phyloP scores from a whole-genome alignment of 2,888 invertebrate genomes.

The Andrena trimmerana region DNA sequence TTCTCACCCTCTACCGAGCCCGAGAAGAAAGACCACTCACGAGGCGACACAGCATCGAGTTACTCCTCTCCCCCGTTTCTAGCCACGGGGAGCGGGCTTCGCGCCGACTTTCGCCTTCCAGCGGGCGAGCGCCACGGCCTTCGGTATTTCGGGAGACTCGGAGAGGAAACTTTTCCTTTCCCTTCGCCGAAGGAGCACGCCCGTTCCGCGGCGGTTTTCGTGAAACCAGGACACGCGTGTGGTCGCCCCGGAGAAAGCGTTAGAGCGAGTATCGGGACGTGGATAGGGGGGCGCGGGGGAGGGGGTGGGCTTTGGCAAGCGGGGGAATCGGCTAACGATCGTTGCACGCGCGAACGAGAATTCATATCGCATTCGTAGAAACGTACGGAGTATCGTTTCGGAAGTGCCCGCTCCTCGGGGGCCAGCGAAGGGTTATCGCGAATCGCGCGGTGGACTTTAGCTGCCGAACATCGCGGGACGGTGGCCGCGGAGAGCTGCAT shows the following conservation, averaged over 20 bases:
- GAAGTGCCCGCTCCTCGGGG: slow-evolving; percentile 52
- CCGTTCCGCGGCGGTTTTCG: slow-evolving; percentile 45
- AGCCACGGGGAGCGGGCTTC: slow-evolving; percentile 23
- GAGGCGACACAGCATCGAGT: slow-evolving; percentile 65
- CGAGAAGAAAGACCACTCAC: slow-evolving; percentile 52
- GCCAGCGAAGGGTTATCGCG: slow-evolving; percentile 55
- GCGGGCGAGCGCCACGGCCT: slow-evolving; percentile 27
- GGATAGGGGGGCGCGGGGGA: neutral
- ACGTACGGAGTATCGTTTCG: slow-evolving; percentile 50
- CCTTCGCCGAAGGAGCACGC: slow-evolving; percentile 40
- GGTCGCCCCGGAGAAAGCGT: slow-evolving; percentile 67
- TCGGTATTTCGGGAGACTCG: slow-evolving; percentile 26
- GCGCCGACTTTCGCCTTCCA: slow-evolving; percentile 49
- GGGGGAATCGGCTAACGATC: neutral
- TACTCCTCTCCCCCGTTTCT: slow-evolving; percentile 52
- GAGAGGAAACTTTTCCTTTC: slow-evolving; percentile 47
- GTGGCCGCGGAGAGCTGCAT: slow-evolving; percentile 29
- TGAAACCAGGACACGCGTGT: slow-evolving; percentile 66
- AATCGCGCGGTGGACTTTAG: slow-evolving; percentile 56
- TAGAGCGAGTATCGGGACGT: slow-evolving; percentile 37
- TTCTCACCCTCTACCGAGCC: slow-evolving; percentile 58
- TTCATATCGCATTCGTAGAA: slow-evolving; percentile 52
- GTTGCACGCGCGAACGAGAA: slow-evolving; percentile 48
- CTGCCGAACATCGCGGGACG: slow-evolving; percentile 14
- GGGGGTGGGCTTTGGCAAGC: neutral